These are phyloP conservation scores for Metellina segmentata DNA, from an alignment of 2,888 invertebrate species.

Conservation along the genomic window DNA sequence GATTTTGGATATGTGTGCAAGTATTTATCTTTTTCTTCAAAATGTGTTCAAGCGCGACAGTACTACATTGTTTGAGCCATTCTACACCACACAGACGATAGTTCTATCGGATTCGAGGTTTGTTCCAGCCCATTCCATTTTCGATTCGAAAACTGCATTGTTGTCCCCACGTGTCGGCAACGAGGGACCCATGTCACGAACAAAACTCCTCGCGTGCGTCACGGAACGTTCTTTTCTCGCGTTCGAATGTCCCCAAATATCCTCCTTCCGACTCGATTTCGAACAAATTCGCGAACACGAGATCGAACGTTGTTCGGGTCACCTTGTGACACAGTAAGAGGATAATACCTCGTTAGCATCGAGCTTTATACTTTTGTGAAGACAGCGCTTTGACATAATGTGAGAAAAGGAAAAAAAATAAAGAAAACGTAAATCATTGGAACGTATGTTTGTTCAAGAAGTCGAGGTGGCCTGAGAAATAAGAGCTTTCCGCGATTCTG, in stretches of 20 bases:
- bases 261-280: constrained; percentile 40
- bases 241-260: constrained; percentile 24
- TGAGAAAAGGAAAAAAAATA: constrained; percentile 20
- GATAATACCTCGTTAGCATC: constrained; percentile 54
- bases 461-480: constrained; percentile 8
- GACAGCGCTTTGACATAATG: constrained; percentile 43
- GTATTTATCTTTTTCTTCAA: too few species aligned
- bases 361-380: constrained; percentile 11
- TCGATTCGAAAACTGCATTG: neutral
- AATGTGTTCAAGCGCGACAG: too few species aligned
- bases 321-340: constrained; percentile 58
- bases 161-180: constrained; percentile 27
- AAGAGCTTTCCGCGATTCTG: constrained; percentile 16
- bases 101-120: neutral
- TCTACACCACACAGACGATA: too few species aligned
- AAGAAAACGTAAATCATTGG: constrained; percentile 30
- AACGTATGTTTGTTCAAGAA: constrained; percentile 20
- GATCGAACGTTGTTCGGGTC: constrained; percentile 27
- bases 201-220: constrained; percentile 38
- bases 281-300: constrained; percentile 49
- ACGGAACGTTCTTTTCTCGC: constrained; percentile 16
- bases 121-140: neutral
- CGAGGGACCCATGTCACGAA: constrained; percentile 26
- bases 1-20: too few species aligned
- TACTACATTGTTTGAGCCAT: too few species aligned